phyloP scores from a whole-genome alignment of 2,888 invertebrate species.

The Diogma glabrata region DNA sequence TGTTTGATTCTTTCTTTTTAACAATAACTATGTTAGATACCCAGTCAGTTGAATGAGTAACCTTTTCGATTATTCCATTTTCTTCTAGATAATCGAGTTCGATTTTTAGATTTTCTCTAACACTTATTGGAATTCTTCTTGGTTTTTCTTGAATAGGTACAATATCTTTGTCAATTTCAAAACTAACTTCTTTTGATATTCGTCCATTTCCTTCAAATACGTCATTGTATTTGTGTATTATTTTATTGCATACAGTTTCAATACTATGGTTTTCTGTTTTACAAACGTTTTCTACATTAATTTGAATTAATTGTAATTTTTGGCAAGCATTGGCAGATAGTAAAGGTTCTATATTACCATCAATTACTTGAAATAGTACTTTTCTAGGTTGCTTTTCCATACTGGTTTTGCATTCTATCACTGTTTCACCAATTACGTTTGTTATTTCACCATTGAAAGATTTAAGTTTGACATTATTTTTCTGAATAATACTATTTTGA shows the following conservation, averaged over 20 bases:
- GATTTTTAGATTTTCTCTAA: no score
- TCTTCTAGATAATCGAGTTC: no score
- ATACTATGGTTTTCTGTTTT: neutral
- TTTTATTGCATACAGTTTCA: neutral
- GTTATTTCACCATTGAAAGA: neutral
- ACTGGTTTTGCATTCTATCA: neutral
- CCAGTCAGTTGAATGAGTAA: no score
- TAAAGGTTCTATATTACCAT: neutral
- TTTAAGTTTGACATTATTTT: no score
- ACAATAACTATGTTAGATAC: no score
- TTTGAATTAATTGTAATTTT: neutral
- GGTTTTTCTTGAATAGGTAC: no score
- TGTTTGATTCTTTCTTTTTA: no score
- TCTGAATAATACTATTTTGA: no score
- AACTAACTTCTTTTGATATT: neutral
- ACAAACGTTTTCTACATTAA: neutral
- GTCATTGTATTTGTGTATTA: neutral
- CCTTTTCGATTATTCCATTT: no score
- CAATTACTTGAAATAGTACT: neutral
- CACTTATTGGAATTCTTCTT: no score
- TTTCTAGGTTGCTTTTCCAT: neutral
- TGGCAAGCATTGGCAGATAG: neutral
- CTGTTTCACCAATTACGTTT: neutral
- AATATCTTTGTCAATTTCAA: no score
- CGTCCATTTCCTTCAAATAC: neutral